Conservation (phyloP, 2,113 vertebrate genomes). For the Psophia crepitans region DNA sequence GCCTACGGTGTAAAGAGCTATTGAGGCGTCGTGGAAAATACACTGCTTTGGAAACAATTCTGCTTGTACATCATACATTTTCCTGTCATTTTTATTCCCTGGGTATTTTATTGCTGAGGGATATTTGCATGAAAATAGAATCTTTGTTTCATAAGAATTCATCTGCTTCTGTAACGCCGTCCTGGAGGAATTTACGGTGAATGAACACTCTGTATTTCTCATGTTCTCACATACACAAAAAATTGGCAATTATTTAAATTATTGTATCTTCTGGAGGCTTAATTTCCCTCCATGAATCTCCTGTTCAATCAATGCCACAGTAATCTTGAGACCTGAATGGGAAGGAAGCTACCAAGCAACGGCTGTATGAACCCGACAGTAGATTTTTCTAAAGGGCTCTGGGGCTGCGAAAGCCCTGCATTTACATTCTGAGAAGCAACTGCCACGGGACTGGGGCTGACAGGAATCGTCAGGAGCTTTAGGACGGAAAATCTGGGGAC, state of each 20-base stretch:
- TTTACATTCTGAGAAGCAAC: background rate
- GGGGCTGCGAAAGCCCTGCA: rapidly evolving
- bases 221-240: slow-evolving; percentile 38
- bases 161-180: background rate
- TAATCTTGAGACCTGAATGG: background rate
- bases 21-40: background rate
- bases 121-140: slow-evolving; percentile 73
- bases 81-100: slow-evolving; percentile 59
- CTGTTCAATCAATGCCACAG: slow-evolving; percentile 29
- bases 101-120: slow-evolving; percentile 58
- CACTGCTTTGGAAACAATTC: background rate
- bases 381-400: background rate
- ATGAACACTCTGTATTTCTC: slow-evolving; percentile 45
- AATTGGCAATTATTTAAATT: slow-evolving; percentile 61
- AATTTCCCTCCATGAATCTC: slow-evolving; percentile 50
- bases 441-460: background rate
- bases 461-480: background rate
- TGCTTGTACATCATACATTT: slow-evolving; percentile 56
- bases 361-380: background rate
- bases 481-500: background rate
- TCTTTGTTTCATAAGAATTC: slow-evolving; percentile 67
- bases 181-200: slow-evolving; percentile 53
- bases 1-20: background rate
- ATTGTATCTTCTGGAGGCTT: slow-evolving; percentile 58
- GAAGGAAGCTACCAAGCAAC: background rate